A percentile compares a stretch with the other conserved stretches of the same genome.
Conservation (phyloP, 2,888 invertebrate genomes). For the Drosophila kambysellisi region DNA sequence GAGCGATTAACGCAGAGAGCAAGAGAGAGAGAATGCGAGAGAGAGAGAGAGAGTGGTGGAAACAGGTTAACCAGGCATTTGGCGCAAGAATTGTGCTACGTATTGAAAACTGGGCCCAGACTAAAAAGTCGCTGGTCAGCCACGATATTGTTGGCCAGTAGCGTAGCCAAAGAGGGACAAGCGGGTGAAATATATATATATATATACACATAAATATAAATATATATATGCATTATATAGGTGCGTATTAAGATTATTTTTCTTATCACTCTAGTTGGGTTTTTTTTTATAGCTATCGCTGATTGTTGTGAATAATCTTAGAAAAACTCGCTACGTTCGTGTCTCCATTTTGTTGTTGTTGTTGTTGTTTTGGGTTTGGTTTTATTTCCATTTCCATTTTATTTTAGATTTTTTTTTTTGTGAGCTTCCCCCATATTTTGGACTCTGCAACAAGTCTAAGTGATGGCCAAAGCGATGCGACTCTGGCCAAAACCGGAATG, state of each 20-base stretch:
- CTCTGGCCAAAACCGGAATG: slow-evolving; percentile 70
- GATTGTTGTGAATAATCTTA: not conserved
- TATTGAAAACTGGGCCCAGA: slow-evolving; percentile 34
- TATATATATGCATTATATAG: not conserved
- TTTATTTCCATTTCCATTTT: not conserved
- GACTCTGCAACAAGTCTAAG: slow-evolving; percentile 45
- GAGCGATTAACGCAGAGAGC: not conserved
- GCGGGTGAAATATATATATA: not conserved
- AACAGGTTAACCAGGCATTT: slow-evolving; percentile 58
- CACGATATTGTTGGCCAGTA: not conserved
- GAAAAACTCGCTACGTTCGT: not conserved
- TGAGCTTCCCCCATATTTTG: slow-evolving; percentile 74
- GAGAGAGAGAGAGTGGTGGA: slow-evolving; percentile 9
- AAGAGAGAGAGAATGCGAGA: not conserved
- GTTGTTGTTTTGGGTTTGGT: slow-evolving; percentile 17
- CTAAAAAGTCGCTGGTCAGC: not conserved
- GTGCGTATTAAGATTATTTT: not conserved
- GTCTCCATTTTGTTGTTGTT: slow-evolving; percentile 1
- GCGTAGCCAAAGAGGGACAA: slow-evolving; percentile 2
- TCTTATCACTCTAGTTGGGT: not conserved
- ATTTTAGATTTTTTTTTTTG: slow-evolving; percentile 40
- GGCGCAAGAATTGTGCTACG: slow-evolving; percentile 52
- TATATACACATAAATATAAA: not conserved
- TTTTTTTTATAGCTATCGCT: not conserved
- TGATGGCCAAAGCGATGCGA: slow-evolving; percentile 43